These are phyloP conservation scores for Epinotia brunnichana DNA, from an alignment of 2,888 invertebrate species.

Conservation along the genomic window DNA sequence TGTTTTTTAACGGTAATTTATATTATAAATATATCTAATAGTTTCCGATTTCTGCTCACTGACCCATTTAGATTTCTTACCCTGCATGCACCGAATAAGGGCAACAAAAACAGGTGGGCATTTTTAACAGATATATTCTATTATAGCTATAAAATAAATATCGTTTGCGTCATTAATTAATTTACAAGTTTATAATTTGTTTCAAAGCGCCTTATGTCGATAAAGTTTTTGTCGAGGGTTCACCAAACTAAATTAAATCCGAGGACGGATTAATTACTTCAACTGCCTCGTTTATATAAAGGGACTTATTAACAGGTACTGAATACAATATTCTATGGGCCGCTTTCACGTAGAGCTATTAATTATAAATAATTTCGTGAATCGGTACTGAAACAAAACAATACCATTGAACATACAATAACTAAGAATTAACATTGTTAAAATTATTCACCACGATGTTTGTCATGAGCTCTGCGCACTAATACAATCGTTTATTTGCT, in stretches of 20 bases:
- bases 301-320: conserved; percentile 7
- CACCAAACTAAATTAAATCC: conserved; percentile 23
- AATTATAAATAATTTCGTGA: not conserved
- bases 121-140: not conserved
- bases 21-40: too few relatives aligned
- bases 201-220: conserved; percentile 20
- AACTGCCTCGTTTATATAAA: conserved; percentile 19
- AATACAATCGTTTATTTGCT: too few relatives aligned
- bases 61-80: too few relatives aligned
- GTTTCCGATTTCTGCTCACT: too few relatives aligned
- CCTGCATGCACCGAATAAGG: not conserved
- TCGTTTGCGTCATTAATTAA: not conserved
- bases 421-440: not conserved
- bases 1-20: too few relatives aligned
- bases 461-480: too few relatives aligned
- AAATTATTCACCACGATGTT: too few relatives aligned
- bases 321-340: not conserved
- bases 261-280: conserved; percentile 26
- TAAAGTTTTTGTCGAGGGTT: conserved; percentile 20
- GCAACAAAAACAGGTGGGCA: not conserved
- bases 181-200: conserved; percentile 15
- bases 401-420: not conserved
- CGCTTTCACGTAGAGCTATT: not conserved
- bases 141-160: not conserved
- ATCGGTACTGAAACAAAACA: not conserved